A percentile compares a stretch with the other conserved stretches of the same genome.
These are phyloP conservation scores for Encarsia formosa DNA, from an alignment of 2,888 invertebrate genomes.

Conservation along the genomic window DNA sequence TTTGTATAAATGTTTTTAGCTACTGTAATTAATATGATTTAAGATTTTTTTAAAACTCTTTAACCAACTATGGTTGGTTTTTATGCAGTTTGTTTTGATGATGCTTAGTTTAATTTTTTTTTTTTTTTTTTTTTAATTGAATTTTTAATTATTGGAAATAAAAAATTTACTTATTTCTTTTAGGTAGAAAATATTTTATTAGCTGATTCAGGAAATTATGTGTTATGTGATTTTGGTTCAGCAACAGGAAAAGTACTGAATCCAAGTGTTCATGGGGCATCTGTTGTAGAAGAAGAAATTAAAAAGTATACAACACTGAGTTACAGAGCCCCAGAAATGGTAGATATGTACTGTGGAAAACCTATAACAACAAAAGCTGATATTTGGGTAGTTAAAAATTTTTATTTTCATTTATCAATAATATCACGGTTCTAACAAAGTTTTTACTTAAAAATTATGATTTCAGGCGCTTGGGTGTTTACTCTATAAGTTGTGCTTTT, in stretches of 20 bases:
- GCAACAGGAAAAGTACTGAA: constrained; percentile 78
- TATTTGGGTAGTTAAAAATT: constrained; percentile 67
- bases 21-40: too few species aligned
- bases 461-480: constrained; percentile 80
- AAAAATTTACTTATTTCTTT: constrained; percentile 4
- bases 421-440: constrained; percentile 2
- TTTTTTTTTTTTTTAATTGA: not conserved
- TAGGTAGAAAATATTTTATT: constrained; percentile 85
- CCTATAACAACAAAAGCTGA: constrained; percentile 82
- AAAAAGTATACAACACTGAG: constrained; percentile 85
- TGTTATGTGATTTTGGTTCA: constrained; percentile 91
- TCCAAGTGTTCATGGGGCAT: constrained; percentile 64
- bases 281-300: constrained; percentile 77
- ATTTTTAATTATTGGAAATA: not conserved
- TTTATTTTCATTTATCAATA: not conserved
- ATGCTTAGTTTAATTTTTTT: not conserved
- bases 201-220: constrained; percentile 74
- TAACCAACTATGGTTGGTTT: too few species aligned
- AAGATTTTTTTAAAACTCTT: too few species aligned
- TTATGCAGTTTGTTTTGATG: not conserved
- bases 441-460: constrained; percentile 12
- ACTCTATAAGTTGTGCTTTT: constrained; percentile 85
- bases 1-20: constrained; percentile 18
- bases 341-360: constrained; percentile 81
- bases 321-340: constrained; percentile 90